Conservation (phyloP, 2,888 invertebrate species). For the Orthosia cruda region DNA sequence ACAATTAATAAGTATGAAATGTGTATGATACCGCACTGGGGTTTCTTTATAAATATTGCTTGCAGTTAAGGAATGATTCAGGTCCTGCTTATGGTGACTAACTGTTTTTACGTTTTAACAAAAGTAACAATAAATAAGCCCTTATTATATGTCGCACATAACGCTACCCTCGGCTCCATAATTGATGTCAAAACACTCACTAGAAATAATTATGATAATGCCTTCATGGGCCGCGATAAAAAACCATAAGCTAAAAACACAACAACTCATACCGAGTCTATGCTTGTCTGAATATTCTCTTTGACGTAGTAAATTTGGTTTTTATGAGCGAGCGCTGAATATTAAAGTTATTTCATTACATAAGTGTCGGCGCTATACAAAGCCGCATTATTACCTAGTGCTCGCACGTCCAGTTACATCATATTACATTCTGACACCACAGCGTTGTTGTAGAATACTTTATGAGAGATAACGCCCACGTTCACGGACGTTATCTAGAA, state of each 20-base stretch:
- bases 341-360: constrained; percentile 32
- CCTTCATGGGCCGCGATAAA: constrained; percentile 7
- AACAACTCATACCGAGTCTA: too few species aligned
- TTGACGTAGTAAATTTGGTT: too few species aligned
- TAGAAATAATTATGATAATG: constrained; percentile 18
- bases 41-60: too few species aligned
- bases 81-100: too few species aligned
- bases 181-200: constrained; percentile 2
- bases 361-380: constrained; percentile 6
- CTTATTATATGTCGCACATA: neutral
- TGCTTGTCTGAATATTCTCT: too few species aligned
- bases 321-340: constrained; percentile 22
- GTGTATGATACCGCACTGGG: too few species aligned
- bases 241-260: neutral
- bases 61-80: too few species aligned
- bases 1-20: too few species aligned
- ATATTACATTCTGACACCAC: constrained; percentile 6
- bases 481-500: neutral
- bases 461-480: constrained; percentile 6
- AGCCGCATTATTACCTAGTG: constrained; percentile 17
- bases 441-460: neutral
- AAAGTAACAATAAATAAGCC: neutral
- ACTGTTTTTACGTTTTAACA: too few species aligned
- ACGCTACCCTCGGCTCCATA: neutral
- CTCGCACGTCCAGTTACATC: constrained; percentile 10